Percentiles rank a stretch among this genome's conserved stretches.
phyloP scores from a whole-genome alignment of 2,797 vertebrate species.

The Pogoniulus pusillus region DNA sequence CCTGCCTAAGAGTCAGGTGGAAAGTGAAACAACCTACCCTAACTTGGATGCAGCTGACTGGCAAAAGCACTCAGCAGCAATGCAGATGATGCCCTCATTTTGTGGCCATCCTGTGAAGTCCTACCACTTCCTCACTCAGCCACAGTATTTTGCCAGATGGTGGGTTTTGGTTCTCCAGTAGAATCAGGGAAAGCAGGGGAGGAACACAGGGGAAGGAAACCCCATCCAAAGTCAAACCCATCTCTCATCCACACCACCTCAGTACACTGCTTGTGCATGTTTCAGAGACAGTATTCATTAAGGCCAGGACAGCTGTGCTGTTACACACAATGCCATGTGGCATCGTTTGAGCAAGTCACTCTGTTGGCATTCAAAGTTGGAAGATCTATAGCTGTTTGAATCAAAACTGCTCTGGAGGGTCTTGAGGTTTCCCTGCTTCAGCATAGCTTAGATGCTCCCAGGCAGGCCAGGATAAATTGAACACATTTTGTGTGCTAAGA shows the following conservation, averaged over 20 bases:
- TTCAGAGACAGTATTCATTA: neutral
- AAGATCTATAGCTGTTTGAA: neutral
- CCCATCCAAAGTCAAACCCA: neutral
- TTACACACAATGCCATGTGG: neutral
- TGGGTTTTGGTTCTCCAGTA: neutral
- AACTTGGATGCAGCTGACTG: neutral
- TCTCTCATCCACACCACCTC: neutral
- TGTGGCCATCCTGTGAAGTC: neutral
- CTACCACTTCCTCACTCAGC: neutral
- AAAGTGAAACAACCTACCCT: neutral
- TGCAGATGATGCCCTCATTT: neutral
- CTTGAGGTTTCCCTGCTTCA: neutral
- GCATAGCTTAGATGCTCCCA: neutral
- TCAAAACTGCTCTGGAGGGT: neutral
- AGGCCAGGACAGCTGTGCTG: neutral
- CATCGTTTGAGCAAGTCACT: neutral
- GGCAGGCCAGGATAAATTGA: neutral
- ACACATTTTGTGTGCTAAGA: fast-evolving
- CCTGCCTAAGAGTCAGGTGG: neutral
- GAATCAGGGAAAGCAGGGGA: neutral
- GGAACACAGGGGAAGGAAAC: neutral
- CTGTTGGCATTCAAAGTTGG: neutral
- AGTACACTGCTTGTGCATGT: neutral
- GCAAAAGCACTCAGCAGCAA: neutral
- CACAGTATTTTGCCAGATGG: neutral